These are phyloP conservation scores for Oncorhynchus nerka DNA, from an alignment of 2,113 vertebrate species.

Conservation along the genomic window DNA sequence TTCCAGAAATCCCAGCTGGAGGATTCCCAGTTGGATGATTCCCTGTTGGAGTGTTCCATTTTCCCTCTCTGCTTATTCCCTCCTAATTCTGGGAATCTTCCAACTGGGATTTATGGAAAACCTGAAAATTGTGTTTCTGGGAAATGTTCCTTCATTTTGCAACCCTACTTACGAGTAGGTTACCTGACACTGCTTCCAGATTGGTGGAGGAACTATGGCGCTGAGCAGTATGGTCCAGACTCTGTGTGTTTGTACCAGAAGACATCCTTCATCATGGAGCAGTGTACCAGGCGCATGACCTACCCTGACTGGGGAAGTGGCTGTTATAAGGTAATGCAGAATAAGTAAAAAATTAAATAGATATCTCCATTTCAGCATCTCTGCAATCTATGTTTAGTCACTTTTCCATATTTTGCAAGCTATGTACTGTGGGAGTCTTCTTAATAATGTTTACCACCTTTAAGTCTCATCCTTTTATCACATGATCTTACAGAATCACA, in stretches of 20 bases:
- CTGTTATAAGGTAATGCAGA: conserved; percentile 85
- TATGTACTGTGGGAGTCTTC: no score
- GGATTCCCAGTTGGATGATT: background rate
- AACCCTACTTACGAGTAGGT: no score
- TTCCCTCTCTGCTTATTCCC: no score
- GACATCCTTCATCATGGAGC: conserved; percentile 92
- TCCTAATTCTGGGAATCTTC: no score
- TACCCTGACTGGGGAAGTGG: conserved; percentile 98
- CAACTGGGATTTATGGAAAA: background rate
- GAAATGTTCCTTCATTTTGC: conserved; percentile 69
- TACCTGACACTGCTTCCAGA: conserved; percentile 65
- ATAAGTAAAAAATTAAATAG: no score
- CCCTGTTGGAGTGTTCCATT: background rate
- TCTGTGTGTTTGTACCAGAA: conserved; percentile 92
- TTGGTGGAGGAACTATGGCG: conserved; percentile 92
- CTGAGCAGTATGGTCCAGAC: conserved; percentile 88
- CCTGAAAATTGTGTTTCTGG: no score
- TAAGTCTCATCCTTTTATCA: no score
- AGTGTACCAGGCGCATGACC: conserved; percentile 86
- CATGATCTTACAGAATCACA: conserved; percentile 34
- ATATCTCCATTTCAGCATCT: no score
- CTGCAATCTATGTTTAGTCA: no score
- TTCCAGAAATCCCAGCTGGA: background rate
- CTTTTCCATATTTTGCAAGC: no score
- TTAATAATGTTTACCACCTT: no score